Base-by-base conservation (phyloP, 2,797 vertebrate genomes). In the Alfaro cultratus region DNA sequence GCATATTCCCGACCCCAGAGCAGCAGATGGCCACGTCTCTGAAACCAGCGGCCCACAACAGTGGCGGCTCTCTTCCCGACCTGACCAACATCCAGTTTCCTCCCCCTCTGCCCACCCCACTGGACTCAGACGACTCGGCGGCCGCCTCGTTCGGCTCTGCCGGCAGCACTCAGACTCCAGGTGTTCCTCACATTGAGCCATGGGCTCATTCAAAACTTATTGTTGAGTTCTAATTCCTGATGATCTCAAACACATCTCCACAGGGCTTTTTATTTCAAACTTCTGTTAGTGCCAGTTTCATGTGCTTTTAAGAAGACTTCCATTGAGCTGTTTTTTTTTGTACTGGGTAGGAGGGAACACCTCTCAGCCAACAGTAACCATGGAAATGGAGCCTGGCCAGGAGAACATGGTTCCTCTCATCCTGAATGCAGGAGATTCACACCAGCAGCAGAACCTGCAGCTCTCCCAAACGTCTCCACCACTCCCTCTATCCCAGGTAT, bases 11-110 rank as follows among this genome's bases (percentile, higher is more conserved):
- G 0, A 99, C 98, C 13, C 95, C 96, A 0, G 98, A 99, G 89
- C 97, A 98, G 95, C 98, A 99, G 86, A 93, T 94, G 92, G 94
- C 93, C 80, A 78, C 96, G 39, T 93, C 97, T 0, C 93, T 98
- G 88, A 97, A 98, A 86, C 98, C 98, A 1, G 96, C 94, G 43
- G 83, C 96, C 79, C 97, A 98, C 93, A 98, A 96, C 95, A 98
- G 97, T 0, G 98, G 98, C 0, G 98, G 98, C 41, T 99, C 98
- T 43, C 95, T 99, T 90, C 98, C 98, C 0, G 98, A 99, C 96
- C 96, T 99, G 90, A 98, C 97, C 86, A 99, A 97, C 96, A 97
- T 99, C 95, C 98, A 99, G 91, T 99, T 99, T 92, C 98, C 98
- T 1, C 97, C 98, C 49, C 98, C 98, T 0, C 97, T 99, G 78